A percentile compares a stretch with the other conserved stretches of the same genome.
Conservation (phyloP, 2,113 vertebrate species). For the Callospermophilus lateralis region DNA sequence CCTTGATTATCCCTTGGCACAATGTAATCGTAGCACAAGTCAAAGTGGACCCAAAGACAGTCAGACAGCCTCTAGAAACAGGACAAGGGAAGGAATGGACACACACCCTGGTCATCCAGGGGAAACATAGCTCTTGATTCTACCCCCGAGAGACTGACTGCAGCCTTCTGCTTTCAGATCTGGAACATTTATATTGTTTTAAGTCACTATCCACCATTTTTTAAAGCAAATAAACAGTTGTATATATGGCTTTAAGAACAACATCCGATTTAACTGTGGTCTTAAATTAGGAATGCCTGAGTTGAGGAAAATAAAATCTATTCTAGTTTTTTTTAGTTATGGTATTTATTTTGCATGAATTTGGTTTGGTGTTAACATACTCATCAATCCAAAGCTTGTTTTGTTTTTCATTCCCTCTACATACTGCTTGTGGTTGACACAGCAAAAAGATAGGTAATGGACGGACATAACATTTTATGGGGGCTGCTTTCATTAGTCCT, state of each 20-base stretch:
- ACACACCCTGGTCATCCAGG: rapidly evolving
- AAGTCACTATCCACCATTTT: background rate
- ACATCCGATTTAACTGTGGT: background rate
- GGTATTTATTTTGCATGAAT: background rate
- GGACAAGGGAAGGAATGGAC: background rate
- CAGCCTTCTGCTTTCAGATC: background rate
- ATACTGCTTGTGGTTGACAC: background rate
- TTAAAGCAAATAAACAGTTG: background rate
- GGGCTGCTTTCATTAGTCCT: no score
- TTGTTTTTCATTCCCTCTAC: background rate
- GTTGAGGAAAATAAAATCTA: background rate
- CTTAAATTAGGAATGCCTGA: background rate
- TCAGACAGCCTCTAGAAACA: background rate
- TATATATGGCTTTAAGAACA: background rate
- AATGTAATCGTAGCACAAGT: background rate
- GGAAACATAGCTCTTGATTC: background rate
- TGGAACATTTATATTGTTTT: background rate
- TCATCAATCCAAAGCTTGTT: background rate
- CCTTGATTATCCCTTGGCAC: background rate
- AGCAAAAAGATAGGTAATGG: background rate
- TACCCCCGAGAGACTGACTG: background rate
- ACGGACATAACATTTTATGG: background rate
- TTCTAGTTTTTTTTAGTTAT: background rate
- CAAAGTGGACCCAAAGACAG: background rate
- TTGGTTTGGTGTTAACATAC: background rate